Conservation (phyloP, 2,113 vertebrate species). For the Crocuta crocuta region DNA sequence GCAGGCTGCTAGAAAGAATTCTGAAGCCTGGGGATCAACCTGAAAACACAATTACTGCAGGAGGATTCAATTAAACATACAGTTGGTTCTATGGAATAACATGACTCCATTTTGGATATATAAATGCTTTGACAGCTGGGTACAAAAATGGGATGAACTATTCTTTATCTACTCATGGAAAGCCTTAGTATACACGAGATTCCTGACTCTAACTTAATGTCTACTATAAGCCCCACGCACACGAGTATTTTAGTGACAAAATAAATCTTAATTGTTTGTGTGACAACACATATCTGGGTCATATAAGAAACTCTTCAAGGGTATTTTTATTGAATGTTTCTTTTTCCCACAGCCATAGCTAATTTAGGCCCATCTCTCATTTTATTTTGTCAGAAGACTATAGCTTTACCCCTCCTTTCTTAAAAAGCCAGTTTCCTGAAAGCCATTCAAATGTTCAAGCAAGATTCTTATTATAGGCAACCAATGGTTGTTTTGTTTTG, state of each 20-base stretch:
- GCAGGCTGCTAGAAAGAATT: constrained; percentile 57
- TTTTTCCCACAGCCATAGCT: not conserved
- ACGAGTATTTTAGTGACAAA: constrained; percentile 72
- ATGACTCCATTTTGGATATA: constrained; percentile 25
- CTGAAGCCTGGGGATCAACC: not conserved
- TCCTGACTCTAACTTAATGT: constrained; percentile 64
- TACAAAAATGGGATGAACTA: not conserved
- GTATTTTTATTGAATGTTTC: not conserved
- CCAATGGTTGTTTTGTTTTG: not conserved
- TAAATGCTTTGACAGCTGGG: not conserved
- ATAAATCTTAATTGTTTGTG: constrained; percentile 63
- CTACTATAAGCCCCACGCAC: constrained; percentile 42
- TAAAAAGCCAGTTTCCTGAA: constrained; percentile 46
- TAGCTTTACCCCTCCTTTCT: not conserved
- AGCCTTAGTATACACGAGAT: constrained; percentile 63
- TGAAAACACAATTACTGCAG: constrained; percentile 45
- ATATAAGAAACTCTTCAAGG: constrained; percentile 42
- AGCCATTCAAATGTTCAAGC: not conserved
- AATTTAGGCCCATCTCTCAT: not conserved
- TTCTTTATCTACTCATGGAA: constrained; percentile 52
- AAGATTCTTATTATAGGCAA: not conserved
- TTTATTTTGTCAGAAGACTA: constrained; percentile 16
- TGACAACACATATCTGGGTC: constrained; percentile 39
- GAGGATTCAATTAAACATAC: constrained; percentile 61
- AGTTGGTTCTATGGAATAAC: not conserved